Evolutionary conservation across 23 tunicate species (phyloP), one percentile per base, ranked within the genome.

Genomic region (Ascidia mentula): DNA sequence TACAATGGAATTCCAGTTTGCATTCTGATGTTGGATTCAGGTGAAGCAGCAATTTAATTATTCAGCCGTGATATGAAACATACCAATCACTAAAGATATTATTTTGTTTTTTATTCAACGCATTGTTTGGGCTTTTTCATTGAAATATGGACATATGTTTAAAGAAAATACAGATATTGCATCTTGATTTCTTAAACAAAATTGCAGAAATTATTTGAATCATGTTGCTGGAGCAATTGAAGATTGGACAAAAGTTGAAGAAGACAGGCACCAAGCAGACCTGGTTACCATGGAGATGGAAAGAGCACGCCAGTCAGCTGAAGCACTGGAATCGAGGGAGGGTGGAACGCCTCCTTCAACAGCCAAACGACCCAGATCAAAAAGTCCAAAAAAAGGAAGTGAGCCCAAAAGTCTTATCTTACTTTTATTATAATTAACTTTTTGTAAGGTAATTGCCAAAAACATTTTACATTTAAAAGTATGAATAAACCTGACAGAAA

Each of bases 21-120:
- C 93, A 93, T 45, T 93, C 98, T 6, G 87, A 93, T 77, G 98
- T 93, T 33, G 98, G 98, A 18, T 93, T 93, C 87, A 84, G 98
- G 98, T 93, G 26, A n/a, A n/a, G n/a, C n/a, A n/a, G n/a, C n/a
- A n/a, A n/a, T n/a, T n/a, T n/a, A n/a, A n/a, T n/a, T n/a, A n/a
- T n/a, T n/a, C n/a, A n/a, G n/a, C n/a, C n/a, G n/a, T n/a, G n/a
- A n/a, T n/a, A n/a, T n/a, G n/a, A n/a, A n/a, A n/a, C n/a, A n/a
- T n/a, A n/a, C n/a, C n/a, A n/a, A n/a, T n/a, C n/a, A 53, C 65
- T 53, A 53, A 53, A 6, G 1, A 1, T 53, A 53, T 53, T 5
- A 9, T 53, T 5, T 53, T 5, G 1, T 1, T 5, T 5, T 53
- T 5, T 5, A 9, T 53, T 53, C 2, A 5, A 5, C 65, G 12